Percentiles rank a stretch among this genome's conserved stretches.
Evolutionary conservation across 2,113 vertebrate species (phyloP).

Genomic region (Orcinus orca): DNA sequence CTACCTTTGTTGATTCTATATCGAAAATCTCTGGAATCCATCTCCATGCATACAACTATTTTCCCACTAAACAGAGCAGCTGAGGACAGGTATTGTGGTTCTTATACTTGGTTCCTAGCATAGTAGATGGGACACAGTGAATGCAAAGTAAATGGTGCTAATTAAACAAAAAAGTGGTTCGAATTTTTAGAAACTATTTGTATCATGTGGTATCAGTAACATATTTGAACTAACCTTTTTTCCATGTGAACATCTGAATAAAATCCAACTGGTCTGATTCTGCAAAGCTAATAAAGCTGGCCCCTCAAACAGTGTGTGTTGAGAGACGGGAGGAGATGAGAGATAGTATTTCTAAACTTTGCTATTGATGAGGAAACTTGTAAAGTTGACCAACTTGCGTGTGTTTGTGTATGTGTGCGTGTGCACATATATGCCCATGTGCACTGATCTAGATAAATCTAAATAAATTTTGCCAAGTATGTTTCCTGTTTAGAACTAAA

Average conservation of each 20-base stretch:
- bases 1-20: not conserved
- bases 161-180: not conserved
- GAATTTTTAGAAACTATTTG: slow-evolving; percentile 6
- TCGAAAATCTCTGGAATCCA: not conserved
- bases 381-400: not conserved
- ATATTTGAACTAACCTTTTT: not conserved
- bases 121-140: not conserved
- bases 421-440: not conserved
- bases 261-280: slow-evolving; percentile 1
- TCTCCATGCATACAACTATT: not conserved
- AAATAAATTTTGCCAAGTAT: not conserved
- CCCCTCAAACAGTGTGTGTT: not conserved
- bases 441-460: not conserved
- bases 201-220: not conserved
- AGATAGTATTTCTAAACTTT: not conserved
- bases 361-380: not conserved
- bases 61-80: not conserved
- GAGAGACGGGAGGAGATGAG: not conserved
- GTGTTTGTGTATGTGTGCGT: not conserved
- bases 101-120: not conserved
- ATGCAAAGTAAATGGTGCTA: not conserved
- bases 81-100: not conserved
- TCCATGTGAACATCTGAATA: not conserved
- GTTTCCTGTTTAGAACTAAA: slow-evolving; percentile 31
- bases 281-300: not conserved